phyloP scores from a whole-genome alignment of 2,113 vertebrate species.

The Menidia beryllina region DNA sequence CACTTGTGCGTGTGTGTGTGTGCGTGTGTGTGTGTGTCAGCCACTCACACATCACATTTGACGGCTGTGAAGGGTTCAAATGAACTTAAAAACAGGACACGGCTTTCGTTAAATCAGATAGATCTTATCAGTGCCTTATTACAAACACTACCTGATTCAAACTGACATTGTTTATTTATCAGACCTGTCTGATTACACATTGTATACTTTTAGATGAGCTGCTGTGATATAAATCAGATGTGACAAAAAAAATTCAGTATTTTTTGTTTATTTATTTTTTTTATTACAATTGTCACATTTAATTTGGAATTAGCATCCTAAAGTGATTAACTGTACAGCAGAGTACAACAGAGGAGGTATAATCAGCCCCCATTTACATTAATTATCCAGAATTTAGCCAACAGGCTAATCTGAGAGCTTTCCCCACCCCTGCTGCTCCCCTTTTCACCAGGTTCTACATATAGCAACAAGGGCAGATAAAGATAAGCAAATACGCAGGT shows the following conservation, averaged over 20 bases:
- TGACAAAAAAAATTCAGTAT: constrained; percentile 14
- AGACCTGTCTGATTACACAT: background rate
- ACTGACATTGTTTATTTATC: constrained; percentile 4
- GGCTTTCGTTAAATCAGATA: constrained; percentile 8
- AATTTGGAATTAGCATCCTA: constrained; percentile 26
- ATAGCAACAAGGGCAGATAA: constrained; percentile 6
- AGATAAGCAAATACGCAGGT: constrained; percentile 22
- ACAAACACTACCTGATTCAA: background rate
- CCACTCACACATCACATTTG: constrained; percentile 40
- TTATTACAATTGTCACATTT: constrained; percentile 29
- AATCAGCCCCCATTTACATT: constrained; percentile 32
- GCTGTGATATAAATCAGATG: constrained; percentile 1
- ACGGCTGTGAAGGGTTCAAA: constrained; percentile 20
- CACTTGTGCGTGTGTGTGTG: constrained; percentile 19
- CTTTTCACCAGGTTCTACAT: constrained; percentile 16
- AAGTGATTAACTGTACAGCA: constrained; percentile 33
- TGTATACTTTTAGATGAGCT: background rate
- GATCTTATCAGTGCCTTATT: background rate
- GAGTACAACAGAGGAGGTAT: constrained; percentile 18
- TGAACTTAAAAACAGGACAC: constrained; percentile 13
- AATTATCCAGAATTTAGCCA: constrained; percentile 25
- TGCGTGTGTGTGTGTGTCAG: background rate
- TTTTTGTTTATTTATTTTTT: constrained; percentile 24
- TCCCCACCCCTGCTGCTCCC: background rate
- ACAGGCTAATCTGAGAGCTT: constrained; percentile 31